phyloP scores from a whole-genome alignment of 2,888 invertebrate genomes.

The Perizoma affinitatum region DNA sequence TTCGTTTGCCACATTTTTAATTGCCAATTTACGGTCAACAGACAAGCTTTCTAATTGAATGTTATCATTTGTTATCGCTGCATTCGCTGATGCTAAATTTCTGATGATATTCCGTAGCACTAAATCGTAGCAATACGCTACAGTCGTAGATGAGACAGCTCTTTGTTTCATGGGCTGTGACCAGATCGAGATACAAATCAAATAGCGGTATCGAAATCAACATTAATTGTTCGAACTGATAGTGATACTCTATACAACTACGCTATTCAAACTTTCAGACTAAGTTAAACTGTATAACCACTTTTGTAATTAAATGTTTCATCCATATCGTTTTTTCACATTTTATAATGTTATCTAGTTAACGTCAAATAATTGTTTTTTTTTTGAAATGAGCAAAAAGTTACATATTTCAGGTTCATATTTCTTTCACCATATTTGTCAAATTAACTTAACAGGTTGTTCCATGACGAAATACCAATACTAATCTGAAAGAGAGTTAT shows the following conservation, averaged over 20 bases:
- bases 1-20: too few species aligned
- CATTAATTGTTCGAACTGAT: slow-evolving; percentile 71
- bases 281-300: slow-evolving; percentile 28
- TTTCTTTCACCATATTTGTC: slow-evolving; percentile 24
- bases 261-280: slow-evolving; percentile 37
- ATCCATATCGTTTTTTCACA: slow-evolving; percentile 4
- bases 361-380: slow-evolving; percentile 38
- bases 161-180: not conserved
- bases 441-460: too few species aligned
- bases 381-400: slow-evolving; percentile 50
- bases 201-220: slow-evolving; percentile 72
- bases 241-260: slow-evolving; percentile 45
- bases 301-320: slow-evolving; percentile 9
- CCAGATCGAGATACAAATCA: slow-evolving; percentile 61
- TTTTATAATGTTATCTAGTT: too few species aligned
- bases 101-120: not conserved
- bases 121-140: not conserved
- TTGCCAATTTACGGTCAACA: too few species aligned
- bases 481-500: too few species aligned
- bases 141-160: slow-evolving; percentile 1
- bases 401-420: slow-evolving; percentile 33
- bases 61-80: too few species aligned
- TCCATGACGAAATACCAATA: too few species aligned
- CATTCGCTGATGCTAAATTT: too few species aligned
- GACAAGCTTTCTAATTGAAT: too few species aligned